Evolutionary conservation across 1,140 invertebrate species (phyloP), one percentile per base, ranked within the genome.

Genomic region (Drosophila yakuba): DNA sequence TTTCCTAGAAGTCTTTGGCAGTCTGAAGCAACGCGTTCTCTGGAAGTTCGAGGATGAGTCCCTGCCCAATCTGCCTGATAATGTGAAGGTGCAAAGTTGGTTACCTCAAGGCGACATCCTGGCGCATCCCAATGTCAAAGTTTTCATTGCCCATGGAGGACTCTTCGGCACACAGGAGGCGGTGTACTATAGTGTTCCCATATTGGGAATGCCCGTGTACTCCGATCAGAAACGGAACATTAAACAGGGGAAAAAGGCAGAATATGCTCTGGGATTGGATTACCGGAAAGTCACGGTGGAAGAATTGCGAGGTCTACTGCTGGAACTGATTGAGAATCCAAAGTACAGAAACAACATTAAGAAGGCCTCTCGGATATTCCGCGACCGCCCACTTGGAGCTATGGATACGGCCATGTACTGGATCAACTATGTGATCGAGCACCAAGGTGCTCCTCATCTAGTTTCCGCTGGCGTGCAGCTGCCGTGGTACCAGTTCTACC

Each of bases 141-240:
- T 93, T 0, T 95, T 96, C 72, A 94, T 96, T 20, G 94, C 93
- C 11, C 95, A 95, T 48, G 94, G 95, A 25, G 95, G 95, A 4
- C 91, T 94, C 35, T 93, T 95, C 55, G 94, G 95, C 41, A 92
- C 93, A 3, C 93, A 94, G 59, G 95, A 96, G 79, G 93, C 94
- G 0, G 91, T 95, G 0, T 92, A 94, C 78, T 90, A 94, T 66
- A 94, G 93, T 3, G 93, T 95, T 2, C 95, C 95, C 2, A 76
- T 95, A 8, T 83, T 96, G 2, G 94, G 93, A 1, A 93, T 95
- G 71, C 95, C 95, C 1, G 83, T 96, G 58, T 94, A 94, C 47
- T 79, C 90, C 5, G 94, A 95, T 86, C 94, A 95, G 64, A 23
- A 83, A n/a, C 28, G 73, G 2, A 91, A 91, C 23, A 62, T 91